Evolutionary conservation across 2,113 vertebrate genomes (phyloP).

Genomic region (Salminus brasiliensis): DNA sequence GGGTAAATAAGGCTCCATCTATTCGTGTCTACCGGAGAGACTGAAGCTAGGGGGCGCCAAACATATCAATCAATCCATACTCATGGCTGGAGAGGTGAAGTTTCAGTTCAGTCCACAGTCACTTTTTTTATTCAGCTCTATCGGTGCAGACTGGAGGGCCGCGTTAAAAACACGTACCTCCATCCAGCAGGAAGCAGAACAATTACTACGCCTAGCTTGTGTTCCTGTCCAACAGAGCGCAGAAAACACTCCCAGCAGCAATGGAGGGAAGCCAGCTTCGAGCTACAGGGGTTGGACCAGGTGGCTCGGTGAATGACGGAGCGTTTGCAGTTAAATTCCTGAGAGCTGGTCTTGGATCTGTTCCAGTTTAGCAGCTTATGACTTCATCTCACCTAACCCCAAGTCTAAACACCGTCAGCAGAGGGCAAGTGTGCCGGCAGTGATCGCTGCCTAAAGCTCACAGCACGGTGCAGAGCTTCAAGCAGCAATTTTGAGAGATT

Average conservation of each 20-base stretch:
- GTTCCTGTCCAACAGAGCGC: neutral
- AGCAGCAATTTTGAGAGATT: too few relatives aligned
- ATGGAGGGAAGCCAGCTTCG: neutral
- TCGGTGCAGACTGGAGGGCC: neutral
- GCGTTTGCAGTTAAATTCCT: neutral
- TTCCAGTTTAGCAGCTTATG: neutral
- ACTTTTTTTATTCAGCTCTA: neutral
- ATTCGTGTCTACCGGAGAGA: too few relatives aligned
- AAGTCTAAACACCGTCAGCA: neutral
- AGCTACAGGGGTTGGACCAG: neutral
- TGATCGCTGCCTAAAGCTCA: too few relatives aligned
- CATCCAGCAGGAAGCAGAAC: constrained; percentile 23
- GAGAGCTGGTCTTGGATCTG: neutral
- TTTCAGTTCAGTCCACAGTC: neutral
- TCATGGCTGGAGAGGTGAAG: neutral
- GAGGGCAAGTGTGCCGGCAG: neutral
- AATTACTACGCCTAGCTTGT: neutral
- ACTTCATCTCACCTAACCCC: constrained; percentile 2
- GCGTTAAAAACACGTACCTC: neutral
- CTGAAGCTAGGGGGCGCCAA: neutral
- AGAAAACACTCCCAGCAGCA: neutral
- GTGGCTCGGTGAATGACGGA: neutral
- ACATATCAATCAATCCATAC: neutral
- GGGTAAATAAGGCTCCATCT: too few relatives aligned
- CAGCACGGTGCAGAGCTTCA: too few relatives aligned